Base-by-base conservation (phyloP, 2,888 invertebrate genomes). In the Coronaproctus castanopsis region DNA sequence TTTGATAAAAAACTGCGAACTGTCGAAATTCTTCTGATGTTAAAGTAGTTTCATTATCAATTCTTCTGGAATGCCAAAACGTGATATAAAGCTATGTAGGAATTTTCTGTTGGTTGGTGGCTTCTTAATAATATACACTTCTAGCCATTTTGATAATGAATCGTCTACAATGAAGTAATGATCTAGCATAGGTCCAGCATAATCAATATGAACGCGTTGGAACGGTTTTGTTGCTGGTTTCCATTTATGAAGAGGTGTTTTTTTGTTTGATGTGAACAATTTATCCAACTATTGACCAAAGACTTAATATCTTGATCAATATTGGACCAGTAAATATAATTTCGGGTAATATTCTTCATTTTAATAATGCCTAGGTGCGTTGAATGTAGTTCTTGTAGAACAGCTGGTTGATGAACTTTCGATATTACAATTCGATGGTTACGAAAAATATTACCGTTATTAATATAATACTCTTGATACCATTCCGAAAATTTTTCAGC, bases 251-350 rank as follows among this genome's bases (percentile, higher is more conserved):
- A 58, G 21, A 53, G 58, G 48, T 53, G 58, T 54, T 51, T 61
- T 61, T 36, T 36, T 36, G 5, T 5, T 36, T 36, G 36, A 36
- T 36, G 8, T 36, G 36, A 5, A 55, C 58, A 58, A 2, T 20
- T 55, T 2, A 52, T 24, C 59, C 65, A 67, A 19, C 59, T 51
- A 53, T 62, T 61, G 5, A 65, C 65, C 2, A 54, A 14, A 10
- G 23, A 1, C 14, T 59, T 53, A 18, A 61, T 59, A 24, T 55
- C 22, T 10, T 2, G 2, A 18, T 59, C 52, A n/a, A 61, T 59
- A 22, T 60, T 62, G 2, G 53, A 49, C 59, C 59, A 62, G 24
- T 49, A 57, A 36, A 53, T 36, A 56, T 54, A 59, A 8, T 49
- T 54, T 48, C 59, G 20, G 23, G 59, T 61, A 22, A 55, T 50